These are phyloP conservation scores for Papilio polyxenes DNA, from an alignment of 1,140 invertebrate species.

Conservation along the genomic window DNA sequence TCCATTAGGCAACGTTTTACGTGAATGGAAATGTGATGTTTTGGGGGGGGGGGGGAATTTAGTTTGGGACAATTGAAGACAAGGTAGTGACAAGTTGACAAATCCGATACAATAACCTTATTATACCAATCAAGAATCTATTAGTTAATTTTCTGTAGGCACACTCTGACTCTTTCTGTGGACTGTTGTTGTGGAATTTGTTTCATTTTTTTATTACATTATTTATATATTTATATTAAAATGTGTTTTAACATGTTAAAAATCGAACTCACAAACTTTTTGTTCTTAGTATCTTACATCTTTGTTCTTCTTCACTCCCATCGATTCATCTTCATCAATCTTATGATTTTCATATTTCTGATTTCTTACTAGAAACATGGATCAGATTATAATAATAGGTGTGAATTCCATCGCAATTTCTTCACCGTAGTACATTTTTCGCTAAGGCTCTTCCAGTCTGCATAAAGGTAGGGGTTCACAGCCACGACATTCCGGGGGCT, in stretches of 20 bases:
- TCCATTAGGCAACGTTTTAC: slow-evolving; percentile 19
- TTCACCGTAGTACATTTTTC: not conserved
- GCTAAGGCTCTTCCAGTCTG: slow-evolving; percentile 11
- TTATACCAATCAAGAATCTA: too few species aligned
- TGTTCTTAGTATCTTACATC: not conserved
- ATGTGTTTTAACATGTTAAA: not conserved
- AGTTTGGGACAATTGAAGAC: not conserved
- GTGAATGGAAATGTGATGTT: slow-evolving; percentile 19
- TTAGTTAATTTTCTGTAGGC: too few species aligned
- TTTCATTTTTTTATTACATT: too few species aligned
- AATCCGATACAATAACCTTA: not conserved
- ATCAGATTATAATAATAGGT: not conserved
- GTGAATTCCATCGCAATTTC: not conserved
- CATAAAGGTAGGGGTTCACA: slow-evolving; percentile 25
- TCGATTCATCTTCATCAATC: not conserved
- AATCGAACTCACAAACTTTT: not conserved
- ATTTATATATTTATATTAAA: not conserved
- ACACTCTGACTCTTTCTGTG: too few species aligned
- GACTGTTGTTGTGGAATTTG: too few species aligned
- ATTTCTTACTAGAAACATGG: not conserved
- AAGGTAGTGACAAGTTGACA: not conserved
- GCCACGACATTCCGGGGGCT: slow-evolving; percentile 22
- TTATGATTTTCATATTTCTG: not conserved
- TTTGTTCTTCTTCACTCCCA: not conserved
- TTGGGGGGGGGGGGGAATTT: not conserved